Base-by-base conservation (phyloP, 2,113 vertebrate species). In the Galeopterus variegatus region DNA sequence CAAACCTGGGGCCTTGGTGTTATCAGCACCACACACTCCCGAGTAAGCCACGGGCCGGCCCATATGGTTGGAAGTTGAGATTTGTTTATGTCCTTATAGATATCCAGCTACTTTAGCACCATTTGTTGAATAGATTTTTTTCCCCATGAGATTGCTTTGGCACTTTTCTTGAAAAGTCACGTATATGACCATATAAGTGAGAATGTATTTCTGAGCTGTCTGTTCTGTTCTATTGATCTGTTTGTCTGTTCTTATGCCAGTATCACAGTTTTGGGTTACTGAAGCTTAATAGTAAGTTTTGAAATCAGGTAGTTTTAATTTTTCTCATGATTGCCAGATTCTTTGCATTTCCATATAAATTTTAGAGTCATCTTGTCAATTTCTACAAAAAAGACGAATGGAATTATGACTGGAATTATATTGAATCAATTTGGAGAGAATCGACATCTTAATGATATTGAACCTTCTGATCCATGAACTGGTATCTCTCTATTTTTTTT, bases 381-480 rank as follows among this genome's bases (percentile, higher is more conserved):
- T 56, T 85, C 65, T 81, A 45, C 8, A 67, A 58, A 73, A 96
- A 94, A 89, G 48, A 48, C 15, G 75, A 3, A 23, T 92, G 58
- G 31, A 84, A 56, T 94, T 89, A 62, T 84, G 21, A 79, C 64
- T 96, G 73, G 86, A 83, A 79, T 92, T 90, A 26, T 77, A 77
- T 65, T 94, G 65, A 73, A 41, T 86, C n/a, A 92, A 4, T 80
- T 94, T 81, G 45, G 50, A n/a, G 56, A 90, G 72, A 60, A 73
- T 13, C 60, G 26, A 73, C 3, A 24, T 86, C 28, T 79, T 65
- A 85, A 60, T 48, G 88, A 5, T 90, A 45, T 60, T 85, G 17
- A 87, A 33, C 31, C 52, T 90, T 75, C 60, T 54, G 54, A 50
- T 72, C 2, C 48, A 4, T 26, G 24, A 24, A 76, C 15, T 41